Conservation (phyloP, 2,888 invertebrate species). For the Apodemia mormo region DNA sequence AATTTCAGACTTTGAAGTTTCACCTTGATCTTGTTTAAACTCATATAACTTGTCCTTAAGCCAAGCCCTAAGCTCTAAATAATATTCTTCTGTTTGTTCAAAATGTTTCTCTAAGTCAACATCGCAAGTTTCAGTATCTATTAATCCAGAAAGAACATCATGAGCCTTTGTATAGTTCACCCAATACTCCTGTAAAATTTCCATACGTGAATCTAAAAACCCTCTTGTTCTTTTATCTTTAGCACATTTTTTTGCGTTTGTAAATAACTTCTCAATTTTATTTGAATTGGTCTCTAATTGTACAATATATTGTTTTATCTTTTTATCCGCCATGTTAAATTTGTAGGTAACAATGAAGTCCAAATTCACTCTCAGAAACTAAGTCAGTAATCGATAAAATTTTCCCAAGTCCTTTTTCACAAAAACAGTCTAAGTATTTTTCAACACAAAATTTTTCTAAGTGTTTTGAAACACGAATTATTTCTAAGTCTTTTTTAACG, state of each 20-base stretch:
- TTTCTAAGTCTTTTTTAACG: background rate
- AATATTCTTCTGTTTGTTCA: slow-evolving; percentile 4
- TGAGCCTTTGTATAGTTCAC: slow-evolving; percentile 3
- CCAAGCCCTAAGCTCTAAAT: slow-evolving; percentile 12
- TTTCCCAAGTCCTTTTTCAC: background rate
- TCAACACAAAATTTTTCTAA: background rate
- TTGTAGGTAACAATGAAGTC: background rate
- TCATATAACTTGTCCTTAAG: no score
- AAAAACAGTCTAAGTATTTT: background rate
- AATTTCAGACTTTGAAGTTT: no score
- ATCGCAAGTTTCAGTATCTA: background rate
- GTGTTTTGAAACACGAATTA: no score
- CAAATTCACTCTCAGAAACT: slow-evolving; percentile 1
- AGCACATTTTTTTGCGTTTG: background rate
- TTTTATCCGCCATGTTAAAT: background rate
- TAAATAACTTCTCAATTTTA: background rate
- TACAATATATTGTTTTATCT: slow-evolving; percentile 1
- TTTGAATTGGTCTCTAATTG: background rate
- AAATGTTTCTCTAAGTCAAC: slow-evolving; percentile 3
- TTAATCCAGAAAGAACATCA: background rate
- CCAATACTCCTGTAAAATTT: slow-evolving; percentile 20
- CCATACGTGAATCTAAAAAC: background rate
- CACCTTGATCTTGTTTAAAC: no score
- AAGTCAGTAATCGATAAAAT: background rate
- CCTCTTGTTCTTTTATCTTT: background rate